These are phyloP conservation scores for Temnothorax longispinosus DNA, from an alignment of 1,140 invertebrate species.

Conservation along the genomic window DNA sequence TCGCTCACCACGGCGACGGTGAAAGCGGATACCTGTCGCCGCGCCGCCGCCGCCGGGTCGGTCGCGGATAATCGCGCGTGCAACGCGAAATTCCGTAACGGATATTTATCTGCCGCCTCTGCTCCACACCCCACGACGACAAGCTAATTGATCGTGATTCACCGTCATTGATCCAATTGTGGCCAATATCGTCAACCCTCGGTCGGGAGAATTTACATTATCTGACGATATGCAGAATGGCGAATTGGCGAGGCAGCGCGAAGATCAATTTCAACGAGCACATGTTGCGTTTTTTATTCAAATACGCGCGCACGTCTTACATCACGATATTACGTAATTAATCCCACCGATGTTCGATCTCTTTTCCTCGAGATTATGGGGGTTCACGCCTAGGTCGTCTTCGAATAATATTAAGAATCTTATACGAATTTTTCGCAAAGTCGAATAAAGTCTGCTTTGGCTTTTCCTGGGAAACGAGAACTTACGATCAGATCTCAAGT, in stretches of 20 bases:
- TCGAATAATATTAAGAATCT: background rate
- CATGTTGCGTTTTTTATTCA: background rate
- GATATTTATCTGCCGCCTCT: conserved; percentile 16
- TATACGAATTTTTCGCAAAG: background rate
- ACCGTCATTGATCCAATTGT: conserved; percentile 79
- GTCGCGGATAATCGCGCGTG: background rate
- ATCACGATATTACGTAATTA: conserved; percentile 1
- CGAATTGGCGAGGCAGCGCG: background rate
- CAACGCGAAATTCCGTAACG: background rate
- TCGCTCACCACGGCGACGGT: background rate
- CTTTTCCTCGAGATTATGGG: background rate
- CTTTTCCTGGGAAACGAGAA: background rate
- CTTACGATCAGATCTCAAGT: background rate
- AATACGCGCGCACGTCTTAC: background rate
- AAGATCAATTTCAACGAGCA: background rate
- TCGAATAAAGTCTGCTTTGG: background rate
- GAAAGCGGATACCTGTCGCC: background rate
- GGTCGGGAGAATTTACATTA: conserved; percentile 57
- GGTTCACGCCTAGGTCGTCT: background rate
- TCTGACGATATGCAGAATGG: background rate
- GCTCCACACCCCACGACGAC: background rate
- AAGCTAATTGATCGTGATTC: conserved; percentile 70
- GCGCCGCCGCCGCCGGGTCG: background rate
- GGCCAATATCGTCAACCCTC: conserved; percentile 68
- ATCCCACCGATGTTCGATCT: background rate